A percentile compares a stretch with the other conserved stretches of the same genome.
These are phyloP conservation scores for Sminthurinus signatus DNA, from an alignment of 1,140 invertebrate genomes.

Conservation along the genomic window DNA sequence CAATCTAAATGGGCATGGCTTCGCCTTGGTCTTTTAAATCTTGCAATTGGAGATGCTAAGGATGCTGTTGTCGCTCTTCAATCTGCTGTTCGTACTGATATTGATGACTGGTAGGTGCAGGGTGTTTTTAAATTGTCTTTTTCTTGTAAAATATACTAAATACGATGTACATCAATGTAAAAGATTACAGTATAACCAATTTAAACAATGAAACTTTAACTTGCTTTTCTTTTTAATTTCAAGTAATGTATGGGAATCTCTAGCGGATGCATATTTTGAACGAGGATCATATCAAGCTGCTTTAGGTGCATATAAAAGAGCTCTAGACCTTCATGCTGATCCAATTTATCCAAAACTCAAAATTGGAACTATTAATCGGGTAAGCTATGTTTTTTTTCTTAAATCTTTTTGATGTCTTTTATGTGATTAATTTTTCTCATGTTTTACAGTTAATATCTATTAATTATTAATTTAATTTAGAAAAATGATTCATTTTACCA, in stretches of 20 bases:
- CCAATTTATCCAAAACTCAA: constrained; percentile 70
- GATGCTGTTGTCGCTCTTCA: too few relatives aligned
- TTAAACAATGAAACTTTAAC: constrained; percentile 22
- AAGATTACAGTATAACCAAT: not conserved
- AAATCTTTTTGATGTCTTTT: too few relatives aligned
- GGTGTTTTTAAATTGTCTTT: too few relatives aligned
- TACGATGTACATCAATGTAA: too few relatives aligned
- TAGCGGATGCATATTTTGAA: constrained; percentile 77
- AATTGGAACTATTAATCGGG: constrained; percentile 69
- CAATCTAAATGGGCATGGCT: too few relatives aligned
- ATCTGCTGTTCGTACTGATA: too few relatives aligned
- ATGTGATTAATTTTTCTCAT: too few relatives aligned
- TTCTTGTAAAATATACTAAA: too few relatives aligned
- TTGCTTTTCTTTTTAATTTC: too few relatives aligned
- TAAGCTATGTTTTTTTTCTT: constrained; percentile 40
- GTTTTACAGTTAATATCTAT: too few relatives aligned
- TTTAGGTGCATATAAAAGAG: constrained; percentile 76
- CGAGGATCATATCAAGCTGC: constrained; percentile 76
- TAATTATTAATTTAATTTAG: not conserved
- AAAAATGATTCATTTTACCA: not conserved
- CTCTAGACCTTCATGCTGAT: constrained; percentile 57
- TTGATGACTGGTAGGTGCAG: too few relatives aligned
- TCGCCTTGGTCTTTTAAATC: too few relatives aligned
- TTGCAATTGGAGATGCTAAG: not conserved
- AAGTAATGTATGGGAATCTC: constrained; percentile 69